A percentile compares a stretch with the other conserved stretches of the same genome.
phyloP scores from a whole-genome alignment of 1,140 invertebrate genomes.

The Zaprionus capensis region DNA sequence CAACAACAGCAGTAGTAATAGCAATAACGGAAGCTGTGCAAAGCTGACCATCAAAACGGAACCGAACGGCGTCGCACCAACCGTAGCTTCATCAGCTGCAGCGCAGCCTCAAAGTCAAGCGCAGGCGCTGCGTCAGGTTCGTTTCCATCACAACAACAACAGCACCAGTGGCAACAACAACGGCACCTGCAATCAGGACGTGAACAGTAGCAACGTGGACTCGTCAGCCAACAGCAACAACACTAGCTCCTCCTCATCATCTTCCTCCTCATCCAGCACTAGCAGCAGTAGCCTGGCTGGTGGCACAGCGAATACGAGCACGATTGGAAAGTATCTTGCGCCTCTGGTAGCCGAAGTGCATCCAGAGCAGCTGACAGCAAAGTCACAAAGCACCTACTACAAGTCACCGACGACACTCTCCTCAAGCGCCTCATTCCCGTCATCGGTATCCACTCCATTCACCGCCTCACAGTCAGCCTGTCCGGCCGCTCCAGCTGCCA shows the following conservation, averaged over 20 bases:
- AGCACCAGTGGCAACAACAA: slow-evolving; percentile 26
- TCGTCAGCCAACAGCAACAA: slow-evolving; percentile 43
- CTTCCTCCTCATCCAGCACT: slow-evolving; percentile 19
- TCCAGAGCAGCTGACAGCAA: slow-evolving; percentile 84
- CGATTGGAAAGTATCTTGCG: slow-evolving; percentile 78
- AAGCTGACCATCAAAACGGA: slow-evolving; percentile 62
- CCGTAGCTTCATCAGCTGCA: slow-evolving; percentile 27
- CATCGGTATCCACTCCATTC: slow-evolving; percentile 77
- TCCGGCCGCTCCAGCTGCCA: slow-evolving; percentile 69
- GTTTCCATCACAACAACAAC: slow-evolving; percentile 64
- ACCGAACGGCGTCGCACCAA: slow-evolving; percentile 53
- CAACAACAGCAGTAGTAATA: slow-evolving; percentile 42
- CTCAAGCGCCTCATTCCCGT: slow-evolving; percentile 79
- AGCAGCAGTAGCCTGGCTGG: slow-evolving; percentile 60
- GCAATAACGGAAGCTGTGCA: slow-evolving; percentile 32
- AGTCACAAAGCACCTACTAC: slow-evolving; percentile 63
- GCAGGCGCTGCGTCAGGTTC: slow-evolving; percentile 69
- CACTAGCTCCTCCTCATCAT: slow-evolving; percentile 36
- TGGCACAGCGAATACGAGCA: slow-evolving; percentile 61
- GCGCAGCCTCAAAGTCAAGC: slow-evolving; percentile 41
- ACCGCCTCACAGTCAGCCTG: slow-evolving; percentile 79
- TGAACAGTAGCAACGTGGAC: slow-evolving; percentile 20
- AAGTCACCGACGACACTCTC: slow-evolving; percentile 80
- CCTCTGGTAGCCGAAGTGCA: slow-evolving; percentile 84
- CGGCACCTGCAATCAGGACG: slow-evolving; percentile 42